Percentiles rank a stretch among this genome's conserved stretches.
These are phyloP conservation scores for Nerophis ophidion DNA, from an alignment of 2,113 vertebrate species.

Conservation along the genomic window DNA sequence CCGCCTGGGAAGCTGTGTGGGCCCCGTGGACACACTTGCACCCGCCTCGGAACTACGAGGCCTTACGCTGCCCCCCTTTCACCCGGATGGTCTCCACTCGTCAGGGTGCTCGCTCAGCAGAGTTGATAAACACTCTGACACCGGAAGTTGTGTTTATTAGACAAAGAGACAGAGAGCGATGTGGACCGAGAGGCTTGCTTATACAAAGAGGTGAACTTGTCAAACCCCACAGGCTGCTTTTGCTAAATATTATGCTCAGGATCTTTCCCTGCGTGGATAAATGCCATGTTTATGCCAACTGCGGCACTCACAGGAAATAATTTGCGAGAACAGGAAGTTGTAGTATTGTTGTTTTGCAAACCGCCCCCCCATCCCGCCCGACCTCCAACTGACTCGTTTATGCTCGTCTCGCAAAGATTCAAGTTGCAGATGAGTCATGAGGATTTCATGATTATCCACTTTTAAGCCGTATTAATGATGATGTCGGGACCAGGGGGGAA, in stretches of 20 bases:
- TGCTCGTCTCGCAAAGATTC: slow-evolving; percentile 17
- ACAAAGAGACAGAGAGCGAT: slow-evolving; percentile 57
- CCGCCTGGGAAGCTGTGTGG: slow-evolving; percentile 63
- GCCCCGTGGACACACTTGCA: slow-evolving; percentile 27
- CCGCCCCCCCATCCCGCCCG: slow-evolving; percentile 9
- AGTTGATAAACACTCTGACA: slow-evolving; percentile 64
- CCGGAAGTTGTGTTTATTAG: slow-evolving; percentile 68
- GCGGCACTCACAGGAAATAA: slow-evolving; percentile 41
- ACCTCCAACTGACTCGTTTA: slow-evolving; percentile 13
- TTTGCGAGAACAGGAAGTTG: slow-evolving; percentile 53
- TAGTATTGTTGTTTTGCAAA: slow-evolving; percentile 44
- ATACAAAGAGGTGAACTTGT: slow-evolving; percentile 37
- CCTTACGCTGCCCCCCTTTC: too few relatives aligned
- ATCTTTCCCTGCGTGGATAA: slow-evolving; percentile 13
- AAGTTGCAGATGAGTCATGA: slow-evolving; percentile 25
- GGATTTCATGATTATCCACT: slow-evolving; percentile 32
- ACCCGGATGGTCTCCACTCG: too few relatives aligned
- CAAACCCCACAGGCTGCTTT: slow-evolving; percentile 16
- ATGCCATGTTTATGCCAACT: slow-evolving; percentile 33
- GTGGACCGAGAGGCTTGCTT: slow-evolving; percentile 35
- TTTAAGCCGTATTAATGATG: slow-evolving; percentile 23
- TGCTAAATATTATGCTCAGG: slow-evolving; percentile 10
- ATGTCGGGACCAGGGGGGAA: slow-evolving; percentile 2
- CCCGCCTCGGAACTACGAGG: slow-evolving; percentile 21
- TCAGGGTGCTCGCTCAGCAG: slow-evolving; percentile 38